phyloP scores from a whole-genome alignment of 2,888 invertebrate genomes.

The Suillia variegata region DNA sequence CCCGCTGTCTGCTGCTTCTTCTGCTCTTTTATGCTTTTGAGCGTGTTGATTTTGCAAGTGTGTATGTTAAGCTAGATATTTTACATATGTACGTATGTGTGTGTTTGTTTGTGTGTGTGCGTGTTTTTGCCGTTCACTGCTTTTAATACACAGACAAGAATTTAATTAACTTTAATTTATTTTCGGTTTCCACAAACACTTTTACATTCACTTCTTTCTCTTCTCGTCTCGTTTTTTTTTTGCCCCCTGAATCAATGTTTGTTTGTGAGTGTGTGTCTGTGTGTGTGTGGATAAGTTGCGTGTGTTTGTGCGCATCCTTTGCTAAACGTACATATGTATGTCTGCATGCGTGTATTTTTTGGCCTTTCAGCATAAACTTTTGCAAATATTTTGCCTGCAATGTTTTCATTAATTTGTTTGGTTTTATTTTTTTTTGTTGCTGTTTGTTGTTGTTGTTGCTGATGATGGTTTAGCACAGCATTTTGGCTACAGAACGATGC shows the following conservation, averaged over 20 bases:
- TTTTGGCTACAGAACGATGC: too few relatives aligned
- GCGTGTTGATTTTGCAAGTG: constrained; percentile 41
- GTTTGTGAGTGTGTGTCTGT: constrained; percentile 10
- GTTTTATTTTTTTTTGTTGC: too few relatives aligned
- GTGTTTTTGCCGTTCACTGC: background rate
- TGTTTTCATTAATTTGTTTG: too few relatives aligned
- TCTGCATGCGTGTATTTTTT: constrained; percentile 7
- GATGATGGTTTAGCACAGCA: too few relatives aligned
- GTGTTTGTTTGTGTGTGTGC: constrained; percentile 19
- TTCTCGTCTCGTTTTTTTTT: constrained; percentile 22
- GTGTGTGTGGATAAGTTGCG: constrained; percentile 12
- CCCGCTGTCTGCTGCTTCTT: background rate
- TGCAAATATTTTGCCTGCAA: background rate
- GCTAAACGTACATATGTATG: background rate
- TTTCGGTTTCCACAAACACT: constrained; percentile 17
- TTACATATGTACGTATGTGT: constrained; percentile 20
- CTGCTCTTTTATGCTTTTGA: background rate
- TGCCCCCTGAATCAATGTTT: constrained; percentile 10
- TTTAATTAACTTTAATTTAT: constrained; percentile 51
- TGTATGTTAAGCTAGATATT: too few relatives aligned
- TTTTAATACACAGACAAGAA: constrained; percentile 35
- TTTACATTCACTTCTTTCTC: background rate
- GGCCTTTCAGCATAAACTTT: constrained; percentile 1
- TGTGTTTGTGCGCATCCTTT: too few relatives aligned
- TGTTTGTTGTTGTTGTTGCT: too few relatives aligned